Conservation (phyloP, 92 coral and sea anemone genomes). For the Porites evermanni region DNA sequence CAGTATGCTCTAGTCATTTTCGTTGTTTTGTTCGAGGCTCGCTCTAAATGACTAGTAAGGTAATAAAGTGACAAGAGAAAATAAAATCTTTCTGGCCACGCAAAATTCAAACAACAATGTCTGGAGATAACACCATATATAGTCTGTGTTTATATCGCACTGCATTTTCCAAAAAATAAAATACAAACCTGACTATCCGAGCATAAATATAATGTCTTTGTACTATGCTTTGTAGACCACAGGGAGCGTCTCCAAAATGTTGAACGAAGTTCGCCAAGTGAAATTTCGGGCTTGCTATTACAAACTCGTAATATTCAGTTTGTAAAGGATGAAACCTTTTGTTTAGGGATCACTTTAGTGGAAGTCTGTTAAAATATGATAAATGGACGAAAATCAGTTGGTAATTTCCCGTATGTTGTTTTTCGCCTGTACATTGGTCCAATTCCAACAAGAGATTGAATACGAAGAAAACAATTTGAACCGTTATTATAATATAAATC, state of each 20-base stretch:
- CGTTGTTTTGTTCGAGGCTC: neutral
- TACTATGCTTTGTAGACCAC: neutral
- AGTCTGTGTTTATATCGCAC: too few species aligned
- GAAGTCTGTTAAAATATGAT: neutral
- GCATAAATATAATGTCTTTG: neutral
- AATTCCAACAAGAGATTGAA: too few species aligned
- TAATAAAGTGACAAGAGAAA: too few species aligned
- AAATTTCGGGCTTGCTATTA: neutral
- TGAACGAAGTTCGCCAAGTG: neutral
- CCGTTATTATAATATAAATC: neutral
- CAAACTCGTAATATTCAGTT: neutral
- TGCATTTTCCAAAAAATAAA: neutral
- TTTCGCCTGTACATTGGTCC: neutral
- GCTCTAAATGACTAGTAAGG: neutral
- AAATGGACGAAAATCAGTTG: neutral
- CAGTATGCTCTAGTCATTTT: neutral
- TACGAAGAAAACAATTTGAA: constrained; percentile 8
- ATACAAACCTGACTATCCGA: neutral
- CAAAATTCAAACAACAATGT: neutral
- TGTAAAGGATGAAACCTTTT: neutral
- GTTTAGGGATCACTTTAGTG: neutral
- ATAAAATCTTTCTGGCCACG: neutral
- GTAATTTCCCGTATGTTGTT: constrained; percentile 24
- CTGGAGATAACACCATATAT: neutral
- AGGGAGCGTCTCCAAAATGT: neutral